Percentiles rank a stretch among this genome's conserved stretches.
Conservation (phyloP, 2,113 vertebrate genomes). For the Thalassoma bifasciatum region DNA sequence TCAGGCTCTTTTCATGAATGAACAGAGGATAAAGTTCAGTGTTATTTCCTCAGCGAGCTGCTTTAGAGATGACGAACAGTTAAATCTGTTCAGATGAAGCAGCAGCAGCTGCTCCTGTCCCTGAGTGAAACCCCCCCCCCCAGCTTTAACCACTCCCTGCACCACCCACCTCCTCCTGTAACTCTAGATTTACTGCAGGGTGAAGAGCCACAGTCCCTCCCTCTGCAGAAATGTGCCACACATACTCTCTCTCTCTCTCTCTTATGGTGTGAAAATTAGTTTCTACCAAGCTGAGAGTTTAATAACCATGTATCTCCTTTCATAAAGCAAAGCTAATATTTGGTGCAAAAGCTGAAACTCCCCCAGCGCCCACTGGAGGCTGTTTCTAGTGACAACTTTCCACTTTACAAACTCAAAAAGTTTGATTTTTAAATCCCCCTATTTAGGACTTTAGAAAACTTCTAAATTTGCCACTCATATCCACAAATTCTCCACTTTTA, state of each 20-base stretch:
- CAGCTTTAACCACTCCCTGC: background rate
- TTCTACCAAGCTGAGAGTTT: too few species aligned
- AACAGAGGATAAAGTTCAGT: background rate
- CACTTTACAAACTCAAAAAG: too few species aligned
- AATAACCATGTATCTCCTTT: too few species aligned
- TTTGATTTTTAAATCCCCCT: too few species aligned
- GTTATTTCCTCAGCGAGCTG: background rate
- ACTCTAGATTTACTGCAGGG: conserved; percentile 66
- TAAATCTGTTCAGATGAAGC: conserved; percentile 60
- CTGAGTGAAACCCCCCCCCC: conserved; percentile 8
- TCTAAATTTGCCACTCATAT: too few species aligned
- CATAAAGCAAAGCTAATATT: too few species aligned
- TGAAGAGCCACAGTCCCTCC: conserved; percentile 6
- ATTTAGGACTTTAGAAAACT: too few species aligned
- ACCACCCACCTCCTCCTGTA: conserved; percentile 1
- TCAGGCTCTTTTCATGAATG: background rate
- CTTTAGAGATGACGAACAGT: background rate
- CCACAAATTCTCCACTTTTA: too few species aligned
- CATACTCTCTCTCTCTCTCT: conserved; percentile 39
- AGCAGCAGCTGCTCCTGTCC: conserved; percentile 71
- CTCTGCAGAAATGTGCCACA: conserved; percentile 9
- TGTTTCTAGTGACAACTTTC: too few species aligned
- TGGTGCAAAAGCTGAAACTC: too few species aligned
- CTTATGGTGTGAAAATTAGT: conserved; percentile 33
- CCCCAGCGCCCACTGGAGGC: too few species aligned